Evolutionary conservation across 2,113 vertebrate species (phyloP).

Genomic region (Numenius arquata): DNA sequence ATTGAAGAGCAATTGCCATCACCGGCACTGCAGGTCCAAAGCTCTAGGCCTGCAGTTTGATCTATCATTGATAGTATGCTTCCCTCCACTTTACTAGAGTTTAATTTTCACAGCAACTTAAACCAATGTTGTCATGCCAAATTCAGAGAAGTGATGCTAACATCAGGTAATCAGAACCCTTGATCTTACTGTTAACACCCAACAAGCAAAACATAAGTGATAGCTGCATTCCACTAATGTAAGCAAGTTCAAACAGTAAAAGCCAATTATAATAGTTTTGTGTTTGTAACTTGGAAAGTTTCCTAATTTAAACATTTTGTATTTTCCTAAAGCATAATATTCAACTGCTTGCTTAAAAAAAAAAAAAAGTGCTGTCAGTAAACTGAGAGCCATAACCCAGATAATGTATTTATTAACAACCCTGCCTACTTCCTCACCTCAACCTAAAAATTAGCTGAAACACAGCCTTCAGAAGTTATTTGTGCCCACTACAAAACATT

Average conservation of each 20-base stretch:
- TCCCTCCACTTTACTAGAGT: not conserved
- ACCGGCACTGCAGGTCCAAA: not conserved
- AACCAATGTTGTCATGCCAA: not conserved
- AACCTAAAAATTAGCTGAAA: not conserved
- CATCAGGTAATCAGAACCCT: not conserved
- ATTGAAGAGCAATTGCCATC: not conserved
- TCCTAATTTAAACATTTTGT: not conserved
- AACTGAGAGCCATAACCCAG: constrained; percentile 23
- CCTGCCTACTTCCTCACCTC: constrained; percentile 21
- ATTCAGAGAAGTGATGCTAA: not conserved
- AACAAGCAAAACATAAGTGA: not conserved
- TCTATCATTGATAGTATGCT: not conserved
- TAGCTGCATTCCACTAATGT: not conserved
- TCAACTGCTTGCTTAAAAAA: not conserved
- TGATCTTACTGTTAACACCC: not conserved
- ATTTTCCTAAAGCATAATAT: not conserved
- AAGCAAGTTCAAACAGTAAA: not conserved
- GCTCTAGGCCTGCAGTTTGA: not conserved
- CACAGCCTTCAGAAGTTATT: not conserved
- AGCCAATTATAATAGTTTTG: not conserved
- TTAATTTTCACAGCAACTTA: not conserved
- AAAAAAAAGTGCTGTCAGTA: not conserved
- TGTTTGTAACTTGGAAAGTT: not conserved
- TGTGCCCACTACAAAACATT: not conserved
- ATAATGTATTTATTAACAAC: constrained; percentile 38